These are phyloP conservation scores for Papilio polytes DNA, from an alignment of 1,140 invertebrate species.

Conservation along the genomic window DNA sequence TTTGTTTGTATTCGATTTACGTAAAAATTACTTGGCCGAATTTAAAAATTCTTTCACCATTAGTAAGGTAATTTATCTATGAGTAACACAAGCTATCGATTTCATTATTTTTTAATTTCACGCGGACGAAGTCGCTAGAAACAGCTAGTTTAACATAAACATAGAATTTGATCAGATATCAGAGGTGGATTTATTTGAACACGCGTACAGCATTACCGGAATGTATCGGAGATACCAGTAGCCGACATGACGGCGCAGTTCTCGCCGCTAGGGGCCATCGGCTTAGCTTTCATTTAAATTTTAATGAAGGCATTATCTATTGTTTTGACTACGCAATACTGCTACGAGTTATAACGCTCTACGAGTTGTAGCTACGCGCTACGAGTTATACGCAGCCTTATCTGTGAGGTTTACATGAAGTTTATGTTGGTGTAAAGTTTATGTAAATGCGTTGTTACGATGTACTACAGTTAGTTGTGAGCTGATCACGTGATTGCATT, in stretches of 20 bases:
- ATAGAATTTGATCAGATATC: background rate
- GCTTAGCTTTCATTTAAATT: constrained; percentile 75
- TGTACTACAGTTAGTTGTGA: background rate
- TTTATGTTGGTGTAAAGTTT: background rate
- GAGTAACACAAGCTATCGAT: too few relatives aligned
- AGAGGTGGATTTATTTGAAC: background rate
- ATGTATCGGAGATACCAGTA: background rate
- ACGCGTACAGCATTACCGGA: background rate
- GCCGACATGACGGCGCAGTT: constrained; percentile 5
- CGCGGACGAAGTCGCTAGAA: too few relatives aligned
- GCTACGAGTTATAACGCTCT: background rate
- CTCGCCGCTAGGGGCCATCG: constrained; percentile 31
- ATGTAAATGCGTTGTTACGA: background rate
- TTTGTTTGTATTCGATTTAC: too few relatives aligned
- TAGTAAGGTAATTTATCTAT: too few relatives aligned
- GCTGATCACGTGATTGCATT: background rate
- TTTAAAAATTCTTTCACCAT: too few relatives aligned
- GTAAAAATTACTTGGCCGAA: too few relatives aligned
- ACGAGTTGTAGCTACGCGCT: background rate
- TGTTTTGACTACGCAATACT: constrained; percentile 48
- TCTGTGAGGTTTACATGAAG: constrained; percentile 3
- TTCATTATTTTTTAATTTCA: too few relatives aligned
- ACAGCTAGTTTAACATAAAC: too few relatives aligned
- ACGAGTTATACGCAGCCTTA: constrained; percentile 1
- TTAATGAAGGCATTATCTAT: constrained; percentile 67